Evolutionary conservation across 2,113 vertebrate species (phyloP).

Genomic region (Aldabrachelys gigantea): DNA sequence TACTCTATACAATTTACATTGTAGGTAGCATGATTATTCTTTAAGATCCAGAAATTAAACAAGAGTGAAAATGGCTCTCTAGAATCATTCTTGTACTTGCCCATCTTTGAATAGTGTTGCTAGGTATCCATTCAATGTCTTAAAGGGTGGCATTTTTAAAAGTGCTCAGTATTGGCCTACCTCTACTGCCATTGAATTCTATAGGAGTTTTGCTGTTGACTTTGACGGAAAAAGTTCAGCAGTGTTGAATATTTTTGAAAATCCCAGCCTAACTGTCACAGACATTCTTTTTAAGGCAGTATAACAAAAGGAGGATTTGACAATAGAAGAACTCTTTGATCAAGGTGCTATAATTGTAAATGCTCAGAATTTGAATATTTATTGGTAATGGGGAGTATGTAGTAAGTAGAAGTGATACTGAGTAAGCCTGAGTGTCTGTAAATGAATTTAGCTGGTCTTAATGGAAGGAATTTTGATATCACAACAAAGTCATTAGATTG

Average conservation of each 20-base stretch:
- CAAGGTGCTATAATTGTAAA: background rate
- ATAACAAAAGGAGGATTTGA: background rate
- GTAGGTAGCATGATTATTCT: background rate
- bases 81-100: background rate
- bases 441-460: background rate
- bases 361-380: background rate
- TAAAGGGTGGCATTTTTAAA: background rate
- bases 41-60: background rate
- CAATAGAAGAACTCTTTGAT: background rate
- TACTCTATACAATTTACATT: background rate
- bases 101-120: fast-evolving
- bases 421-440: background rate
- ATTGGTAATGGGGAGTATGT: background rate
- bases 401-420: background rate
- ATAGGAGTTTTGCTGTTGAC: background rate
- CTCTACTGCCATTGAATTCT: background rate
- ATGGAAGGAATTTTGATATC: slow-evolving; percentile 4
- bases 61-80: background rate
- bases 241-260: background rate
- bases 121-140: background rate
- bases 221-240: background rate
- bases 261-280: background rate
- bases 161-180: background rate
- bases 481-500: slow-evolving; percentile 19
- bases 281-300: background rate